These are phyloP conservation scores for Apostichopus californicus DNA, from an alignment of 35 echinoderm and acorn worm genomes.

Conservation along the genomic window DNA sequence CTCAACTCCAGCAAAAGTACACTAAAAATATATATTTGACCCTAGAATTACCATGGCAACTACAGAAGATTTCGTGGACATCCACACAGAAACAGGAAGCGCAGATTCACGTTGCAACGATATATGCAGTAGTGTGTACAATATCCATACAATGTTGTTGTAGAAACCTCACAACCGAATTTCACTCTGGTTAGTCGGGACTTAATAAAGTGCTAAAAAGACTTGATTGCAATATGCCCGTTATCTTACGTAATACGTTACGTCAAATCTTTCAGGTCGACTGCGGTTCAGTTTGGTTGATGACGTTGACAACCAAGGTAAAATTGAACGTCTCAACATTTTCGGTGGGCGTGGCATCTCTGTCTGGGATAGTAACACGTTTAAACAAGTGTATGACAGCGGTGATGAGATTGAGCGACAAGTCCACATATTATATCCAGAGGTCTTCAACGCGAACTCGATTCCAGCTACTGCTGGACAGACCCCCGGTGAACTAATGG, in stretches of 20 bases:
- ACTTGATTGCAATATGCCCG: no score
- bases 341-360: slow-evolving; percentile 48
- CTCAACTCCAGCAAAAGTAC: no score
- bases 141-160: no score
- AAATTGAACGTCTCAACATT: slow-evolving; percentile 39
- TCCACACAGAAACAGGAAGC: no score
- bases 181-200: no score
- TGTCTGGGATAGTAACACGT: slow-evolving; percentile 24
- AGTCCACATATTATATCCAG: slow-evolving; percentile 25
- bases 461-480: slow-evolving; percentile 6
- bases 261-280: not conserved
- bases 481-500: slow-evolving; percentile 6
- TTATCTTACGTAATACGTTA: no score
- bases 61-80: not conserved
- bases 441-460: slow-evolving; percentile 44
- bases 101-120: no score
- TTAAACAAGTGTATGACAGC: slow-evolving; percentile 50
- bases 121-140: no score
- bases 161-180: no score
- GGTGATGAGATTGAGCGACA: slow-evolving; percentile 42
- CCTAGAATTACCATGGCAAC: no score
- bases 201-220: no score
- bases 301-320: slow-evolving; percentile 7
- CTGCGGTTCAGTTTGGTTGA: slow-evolving; percentile 42
- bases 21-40: no score